A percentile compares a stretch with the other conserved stretches of the same genome.
These are phyloP conservation scores for Cosmorhoe ocellata DNA, from an alignment of 2,888 invertebrate species.

Conservation along the genomic window DNA sequence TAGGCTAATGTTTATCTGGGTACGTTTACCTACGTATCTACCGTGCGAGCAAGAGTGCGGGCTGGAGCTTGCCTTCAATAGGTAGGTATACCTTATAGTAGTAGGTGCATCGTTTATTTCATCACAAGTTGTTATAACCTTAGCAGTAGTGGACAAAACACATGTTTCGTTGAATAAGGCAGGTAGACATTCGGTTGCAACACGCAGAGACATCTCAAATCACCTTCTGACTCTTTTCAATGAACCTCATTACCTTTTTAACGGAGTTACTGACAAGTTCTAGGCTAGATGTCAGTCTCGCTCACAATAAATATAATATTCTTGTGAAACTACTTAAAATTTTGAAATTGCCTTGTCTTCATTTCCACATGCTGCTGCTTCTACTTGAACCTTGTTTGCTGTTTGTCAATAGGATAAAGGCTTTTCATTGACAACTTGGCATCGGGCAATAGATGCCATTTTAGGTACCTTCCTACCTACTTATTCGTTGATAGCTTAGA, in stretches of 20 bases:
- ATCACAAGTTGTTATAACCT: conserved; percentile 19
- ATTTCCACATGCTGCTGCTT: conserved; percentile 13
- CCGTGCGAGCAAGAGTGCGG: not conserved
- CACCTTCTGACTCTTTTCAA: conserved; percentile 55
- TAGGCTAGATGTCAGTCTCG: conserved; percentile 53
- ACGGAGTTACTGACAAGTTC: conserved; percentile 55
- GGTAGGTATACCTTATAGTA: not conserved
- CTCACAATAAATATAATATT: conserved; percentile 27
- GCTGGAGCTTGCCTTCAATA: not conserved
- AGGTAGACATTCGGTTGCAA: conserved; percentile 43
- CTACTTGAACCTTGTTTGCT: not conserved
- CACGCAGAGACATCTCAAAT: conserved; percentile 34
- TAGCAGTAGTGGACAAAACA: conserved; percentile 26
- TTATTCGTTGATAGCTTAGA: no score
- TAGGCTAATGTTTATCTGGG: not conserved
- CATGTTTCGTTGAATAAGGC: conserved; percentile 35
- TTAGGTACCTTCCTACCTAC: no score
- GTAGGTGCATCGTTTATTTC: conserved; percentile 14
- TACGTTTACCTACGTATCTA: not conserved
- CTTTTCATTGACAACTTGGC: not conserved
- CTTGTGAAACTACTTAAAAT: conserved; percentile 35
- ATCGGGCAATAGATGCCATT: no score
- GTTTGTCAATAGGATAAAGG: conserved; percentile 1
- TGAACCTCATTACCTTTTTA: conserved; percentile 59
- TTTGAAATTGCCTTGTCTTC: conserved; percentile 34